These are phyloP conservation scores for Coregonus sp. DNA, from an alignment of 2,797 vertebrate genomes.

Conservation along the genomic window DNA sequence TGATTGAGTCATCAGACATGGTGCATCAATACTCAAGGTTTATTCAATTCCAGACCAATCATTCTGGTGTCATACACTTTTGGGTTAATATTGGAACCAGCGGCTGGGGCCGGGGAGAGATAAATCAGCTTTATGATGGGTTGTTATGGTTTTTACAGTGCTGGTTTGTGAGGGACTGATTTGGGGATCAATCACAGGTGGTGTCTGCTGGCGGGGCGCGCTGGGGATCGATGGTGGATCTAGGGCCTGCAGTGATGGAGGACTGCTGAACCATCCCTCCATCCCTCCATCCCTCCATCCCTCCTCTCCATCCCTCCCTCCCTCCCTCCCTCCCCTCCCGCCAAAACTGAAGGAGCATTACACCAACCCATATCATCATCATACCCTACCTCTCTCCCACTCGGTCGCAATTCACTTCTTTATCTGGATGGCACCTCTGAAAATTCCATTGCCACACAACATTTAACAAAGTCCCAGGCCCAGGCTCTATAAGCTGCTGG, in stretches of 20 bases:
- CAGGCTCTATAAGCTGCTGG: conserved; percentile 9
- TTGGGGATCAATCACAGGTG: conserved; percentile 82
- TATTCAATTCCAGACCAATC: conserved; percentile 82
- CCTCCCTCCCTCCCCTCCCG: conserved; percentile 23
- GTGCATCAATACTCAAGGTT: conserved; percentile 72
- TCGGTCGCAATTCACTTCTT: conserved; percentile 65
- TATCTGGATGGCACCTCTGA: conserved; percentile 72
- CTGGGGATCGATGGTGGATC: conserved; percentile 72
- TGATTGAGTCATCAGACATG: conserved; percentile 74
- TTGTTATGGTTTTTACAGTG: conserved; percentile 81
- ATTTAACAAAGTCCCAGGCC: conserved; percentile 72
- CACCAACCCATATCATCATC: conserved; percentile 50
- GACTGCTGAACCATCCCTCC: conserved; percentile 78
- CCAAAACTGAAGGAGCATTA: background rate
- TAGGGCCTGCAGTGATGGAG: conserved; percentile 66
- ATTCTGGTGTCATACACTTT: conserved; percentile 79
- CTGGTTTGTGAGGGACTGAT: conserved; percentile 78
- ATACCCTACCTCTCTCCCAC: conserved; percentile 15
- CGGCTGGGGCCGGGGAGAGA: conserved; percentile 62
- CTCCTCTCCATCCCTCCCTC: conserved; percentile 40
- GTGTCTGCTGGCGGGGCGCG: conserved; percentile 64
- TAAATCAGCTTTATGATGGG: conserved; percentile 85
- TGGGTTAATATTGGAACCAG: conserved; percentile 78
- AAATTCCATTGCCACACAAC: conserved; percentile 78
- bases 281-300: conserved; percentile 47